Evolutionary conservation across 1,140 invertebrate species (phyloP), one percentile per base, ranked within the genome.

Genomic region (Nebria ingens): DNA sequence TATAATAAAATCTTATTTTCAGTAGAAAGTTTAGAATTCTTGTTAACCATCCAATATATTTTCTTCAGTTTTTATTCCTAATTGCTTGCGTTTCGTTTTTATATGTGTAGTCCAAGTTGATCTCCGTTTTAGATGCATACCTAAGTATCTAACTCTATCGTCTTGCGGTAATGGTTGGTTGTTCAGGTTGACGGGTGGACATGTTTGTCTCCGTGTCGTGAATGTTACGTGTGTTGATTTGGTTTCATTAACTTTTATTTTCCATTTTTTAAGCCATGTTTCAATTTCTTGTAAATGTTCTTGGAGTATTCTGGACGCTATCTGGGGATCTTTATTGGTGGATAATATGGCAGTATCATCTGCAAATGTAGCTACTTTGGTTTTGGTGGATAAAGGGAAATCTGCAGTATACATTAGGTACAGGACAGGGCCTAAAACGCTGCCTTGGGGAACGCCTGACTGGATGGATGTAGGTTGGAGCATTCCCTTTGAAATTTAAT

Each of bases 321-420:
- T 52, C 19, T 20, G 13, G 22, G 19, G n/a, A n/a, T 52, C 6
- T 19, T 38, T 20, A 9, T 17, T 20, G 19, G 11, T 25, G 4
- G 49, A 13, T 13, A 19, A 40, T 19, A 64, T 58, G 17, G 65
- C 61, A 2, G 66, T 67, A 45, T 69, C 66, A 54, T 70, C 67
- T 3, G 68, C 69, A 56, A 57, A 71, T 20, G 61, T 29, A 12
- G 65, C 62, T 12, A 63, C 21, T 4, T 54, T 38, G 19, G 60
- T 57, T 11, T 56, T 54, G 19, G 49, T 15, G 15, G 56, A 58
- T 21, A 42, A 59, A 9, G 62, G 60, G 11, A 65, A 25, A 49
- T 67, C 63, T n/a, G 50, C 51, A 12, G 58, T 64, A 53, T 4
- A 65, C 60, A 45, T 67, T 61, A 19, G 54, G 57, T 12, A 60